Base-by-base conservation (phyloP, 2,888 invertebrate species). In the Leptinotarsa peninsularis region DNA sequence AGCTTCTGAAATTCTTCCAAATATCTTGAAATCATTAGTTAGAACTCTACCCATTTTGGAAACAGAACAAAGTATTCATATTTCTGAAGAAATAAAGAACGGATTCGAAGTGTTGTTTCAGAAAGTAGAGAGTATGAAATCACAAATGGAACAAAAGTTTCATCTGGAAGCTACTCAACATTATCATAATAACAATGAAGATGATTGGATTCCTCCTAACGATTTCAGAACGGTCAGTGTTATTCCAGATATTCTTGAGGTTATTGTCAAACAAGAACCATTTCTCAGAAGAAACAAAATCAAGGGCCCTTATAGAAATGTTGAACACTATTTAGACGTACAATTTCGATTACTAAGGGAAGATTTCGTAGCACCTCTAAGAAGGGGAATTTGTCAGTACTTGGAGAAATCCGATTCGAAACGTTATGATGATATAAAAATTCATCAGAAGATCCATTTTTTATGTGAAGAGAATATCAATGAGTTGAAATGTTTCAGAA, bases 301-400 rank as follows among this genome's bases (percentile, higher is more conserved):
- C 0, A 86, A 90, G 66, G 94, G 94, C 18, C 89, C 90, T 0
- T 96, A 94, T 85, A 84, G 88, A 1, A 90, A 90, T 83, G 89
- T 93, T 1, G 90, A 93, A 66, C 92, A 95, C 83, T 97, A 97
- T 85, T 88, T 97, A 27, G 94, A 94, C 81, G 89, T 93, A n/a
- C 96, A 96, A 81, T 95, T 95, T 84, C 90, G 93, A 60, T 88
- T 96, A 52, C 85, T 96, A 67, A 88, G 95, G 49, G 95, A 96
- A 88, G 96, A 97, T 87, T 95, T 94, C 84, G 90, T 95, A 50
- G 89, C 90, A 21, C 94, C 96, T 0, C 85, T 97, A 27, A 88
- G 94, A 50, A 90, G 92, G 83, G 94, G 94, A 76, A 90, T 94
- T 67, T 78, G 81, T 68, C 75, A 83, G 15, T 75, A 63, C n/a